Evolutionary conservation across 2,113 vertebrate species (phyloP).

Genomic region (Solenodon paradoxus): DNA sequence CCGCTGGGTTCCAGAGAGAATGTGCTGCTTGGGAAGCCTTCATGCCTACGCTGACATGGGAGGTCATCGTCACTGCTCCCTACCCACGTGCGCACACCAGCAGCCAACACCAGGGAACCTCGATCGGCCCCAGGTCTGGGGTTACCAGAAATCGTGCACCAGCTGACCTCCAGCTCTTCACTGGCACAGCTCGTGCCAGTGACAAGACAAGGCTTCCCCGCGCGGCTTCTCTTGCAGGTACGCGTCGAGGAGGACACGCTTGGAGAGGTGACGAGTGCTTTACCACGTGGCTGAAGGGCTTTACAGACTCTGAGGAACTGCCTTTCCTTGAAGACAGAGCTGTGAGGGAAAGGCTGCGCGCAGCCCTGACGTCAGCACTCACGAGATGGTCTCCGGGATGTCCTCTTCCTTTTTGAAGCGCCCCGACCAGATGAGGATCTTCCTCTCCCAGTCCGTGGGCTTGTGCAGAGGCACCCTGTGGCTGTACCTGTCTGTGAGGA

Average conservation of each 20-base stretch:
- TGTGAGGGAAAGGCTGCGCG: neutral
- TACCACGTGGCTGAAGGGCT: neutral
- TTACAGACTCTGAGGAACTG: neutral
- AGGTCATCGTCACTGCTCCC: too few relatives aligned
- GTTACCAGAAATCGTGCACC: too few relatives aligned
- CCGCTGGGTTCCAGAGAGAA: too few relatives aligned
- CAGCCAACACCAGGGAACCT: too few relatives aligned
- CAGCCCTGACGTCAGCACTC: conserved; percentile 78
- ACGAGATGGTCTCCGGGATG: conserved; percentile 93
- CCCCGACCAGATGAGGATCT: conserved; percentile 90
- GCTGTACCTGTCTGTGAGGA: conserved; percentile 40
- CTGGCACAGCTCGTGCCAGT: neutral
- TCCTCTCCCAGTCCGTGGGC: conserved; percentile 88
- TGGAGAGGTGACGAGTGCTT: neutral
- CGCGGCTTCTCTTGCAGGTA: neutral
- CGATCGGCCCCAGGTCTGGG: too few relatives aligned
- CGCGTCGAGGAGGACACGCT: neutral
- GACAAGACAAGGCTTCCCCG: neutral
- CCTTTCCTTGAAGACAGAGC: neutral
- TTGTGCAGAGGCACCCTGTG: conserved; percentile 87
- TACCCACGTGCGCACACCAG: too few relatives aligned
- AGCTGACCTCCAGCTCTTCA: neutral
- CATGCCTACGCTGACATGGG: too few relatives aligned
- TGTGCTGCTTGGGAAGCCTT: too few relatives aligned
- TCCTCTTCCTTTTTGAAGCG: conserved; percentile 91